phyloP scores from a whole-genome alignment of 2,888 invertebrate species.

The Oxycera nigricornis region DNA sequence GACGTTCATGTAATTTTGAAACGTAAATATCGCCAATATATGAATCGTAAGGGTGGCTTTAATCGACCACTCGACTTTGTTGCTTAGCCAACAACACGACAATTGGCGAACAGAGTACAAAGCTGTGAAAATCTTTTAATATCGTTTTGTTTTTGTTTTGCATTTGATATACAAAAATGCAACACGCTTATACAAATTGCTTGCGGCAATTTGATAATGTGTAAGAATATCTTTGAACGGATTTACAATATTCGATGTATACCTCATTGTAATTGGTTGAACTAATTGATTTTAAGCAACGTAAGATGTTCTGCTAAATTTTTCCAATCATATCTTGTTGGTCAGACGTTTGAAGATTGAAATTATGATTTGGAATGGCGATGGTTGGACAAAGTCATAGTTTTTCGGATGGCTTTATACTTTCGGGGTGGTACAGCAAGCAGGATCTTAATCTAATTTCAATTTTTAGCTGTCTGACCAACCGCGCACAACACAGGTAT shows the following conservation, averaged over 20 bases:
- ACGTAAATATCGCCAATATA: slow-evolving; percentile 97
- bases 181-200: neutral
- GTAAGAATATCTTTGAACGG: neutral
- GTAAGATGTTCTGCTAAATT: neutral
- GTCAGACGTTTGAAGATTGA: slow-evolving; percentile 6
- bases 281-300: neutral
- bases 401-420: too few species aligned
- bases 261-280: neutral
- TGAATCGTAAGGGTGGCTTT: slow-evolving; percentile 99
- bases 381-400: neutral
- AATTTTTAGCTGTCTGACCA: neutral
- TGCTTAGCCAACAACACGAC: slow-evolving; percentile 65
- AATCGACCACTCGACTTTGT: slow-evolving; percentile 98
- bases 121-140: slow-evolving; percentile 33
- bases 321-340: slow-evolving; percentile 15
- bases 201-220: neutral
- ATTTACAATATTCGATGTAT: neutral
- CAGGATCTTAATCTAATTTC: too few species aligned
- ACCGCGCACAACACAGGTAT: slow-evolving; percentile 47
- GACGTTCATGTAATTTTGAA: slow-evolving; percentile 95
- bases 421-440: too few species aligned
- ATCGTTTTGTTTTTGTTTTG: slow-evolving; percentile 23
- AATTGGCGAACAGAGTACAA: slow-evolving; percentile 19
- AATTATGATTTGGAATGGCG: neutral
- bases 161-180: neutral